Evolutionary conservation across 2,888 invertebrate species (phyloP).

Genomic region (Apamea anceps): DNA sequence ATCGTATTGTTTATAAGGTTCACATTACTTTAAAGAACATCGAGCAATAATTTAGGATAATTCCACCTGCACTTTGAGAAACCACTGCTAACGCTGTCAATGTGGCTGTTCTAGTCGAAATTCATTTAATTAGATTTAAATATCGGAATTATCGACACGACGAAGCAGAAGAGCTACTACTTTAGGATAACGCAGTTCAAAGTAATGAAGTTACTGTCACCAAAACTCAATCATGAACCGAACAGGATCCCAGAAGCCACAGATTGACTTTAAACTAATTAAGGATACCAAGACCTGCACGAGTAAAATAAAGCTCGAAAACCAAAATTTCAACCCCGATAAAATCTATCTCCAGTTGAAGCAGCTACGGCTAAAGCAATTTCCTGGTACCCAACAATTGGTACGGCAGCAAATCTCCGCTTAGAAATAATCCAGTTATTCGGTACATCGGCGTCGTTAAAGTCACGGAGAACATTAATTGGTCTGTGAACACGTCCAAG

Average conservation of each 20-base stretch:
- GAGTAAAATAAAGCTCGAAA: constrained; percentile 19
- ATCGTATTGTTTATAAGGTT: neutral
- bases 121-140: neutral
- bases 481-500: constrained; percentile 55
- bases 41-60: neutral
- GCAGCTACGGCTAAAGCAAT: constrained; percentile 44
- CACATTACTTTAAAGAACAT: neutral
- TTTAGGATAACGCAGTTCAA: neutral
- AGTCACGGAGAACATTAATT: constrained; percentile 61
- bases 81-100: neutral
- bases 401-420: constrained; percentile 58
- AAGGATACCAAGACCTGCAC: neutral
- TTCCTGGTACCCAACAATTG: constrained; percentile 53
- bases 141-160: neutral
- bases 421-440: constrained; percentile 61
- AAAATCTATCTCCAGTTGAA: constrained; percentile 37
- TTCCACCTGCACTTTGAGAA: neutral
- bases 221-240: constrained; percentile 1
- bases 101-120: too few relatives aligned
- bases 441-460: constrained; percentile 55
- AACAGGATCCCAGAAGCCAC: neutral
- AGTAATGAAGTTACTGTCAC: neutral
- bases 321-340: constrained; percentile 21
- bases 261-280: constrained; percentile 11
- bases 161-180: neutral